These are phyloP conservation scores for Apamea monoglypha DNA, from an alignment of 2,888 invertebrate genomes.

Conservation along the genomic window DNA sequence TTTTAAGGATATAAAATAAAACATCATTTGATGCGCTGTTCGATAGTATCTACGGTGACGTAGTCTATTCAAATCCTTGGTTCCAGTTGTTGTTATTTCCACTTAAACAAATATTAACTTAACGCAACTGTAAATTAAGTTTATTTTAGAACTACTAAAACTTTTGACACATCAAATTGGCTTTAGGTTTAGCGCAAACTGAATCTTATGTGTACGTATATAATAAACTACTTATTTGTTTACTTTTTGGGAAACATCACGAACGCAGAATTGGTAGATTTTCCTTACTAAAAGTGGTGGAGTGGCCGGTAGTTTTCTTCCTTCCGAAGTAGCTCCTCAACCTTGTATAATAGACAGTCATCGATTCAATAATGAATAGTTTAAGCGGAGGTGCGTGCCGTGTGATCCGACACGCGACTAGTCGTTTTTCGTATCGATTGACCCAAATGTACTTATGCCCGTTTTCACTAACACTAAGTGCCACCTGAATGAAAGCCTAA, in stretches of 20 bases:
- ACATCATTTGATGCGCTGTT: conserved; percentile 1
- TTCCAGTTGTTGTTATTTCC: not conserved
- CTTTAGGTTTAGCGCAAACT: not conserved
- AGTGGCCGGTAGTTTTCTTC: conserved; percentile 30
- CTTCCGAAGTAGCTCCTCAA: conserved; percentile 40
- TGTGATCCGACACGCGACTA: conserved; percentile 71
- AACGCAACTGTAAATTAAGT: no score
- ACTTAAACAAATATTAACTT: not conserved
- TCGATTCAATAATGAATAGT: conserved; percentile 72
- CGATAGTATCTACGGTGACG: not conserved
- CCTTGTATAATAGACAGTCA: conserved; percentile 56
- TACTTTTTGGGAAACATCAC: not conserved
- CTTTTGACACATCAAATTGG: not conserved
- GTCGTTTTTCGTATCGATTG: conserved; percentile 84
- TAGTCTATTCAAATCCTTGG: not conserved
- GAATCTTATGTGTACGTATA: not conserved
- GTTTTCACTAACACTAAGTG: not conserved
- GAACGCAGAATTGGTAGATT: not conserved
- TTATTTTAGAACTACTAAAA: not conserved
- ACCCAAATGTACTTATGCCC: conserved; percentile 79
- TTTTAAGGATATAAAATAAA: not conserved
- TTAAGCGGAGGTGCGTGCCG: conserved; percentile 73
- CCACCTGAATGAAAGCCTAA: not conserved
- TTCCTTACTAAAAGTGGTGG: not conserved
- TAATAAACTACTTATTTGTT: not conserved